phyloP scores from a whole-genome alignment of 2,888 invertebrate genomes.

The Sphecodes monilicornis region DNA sequence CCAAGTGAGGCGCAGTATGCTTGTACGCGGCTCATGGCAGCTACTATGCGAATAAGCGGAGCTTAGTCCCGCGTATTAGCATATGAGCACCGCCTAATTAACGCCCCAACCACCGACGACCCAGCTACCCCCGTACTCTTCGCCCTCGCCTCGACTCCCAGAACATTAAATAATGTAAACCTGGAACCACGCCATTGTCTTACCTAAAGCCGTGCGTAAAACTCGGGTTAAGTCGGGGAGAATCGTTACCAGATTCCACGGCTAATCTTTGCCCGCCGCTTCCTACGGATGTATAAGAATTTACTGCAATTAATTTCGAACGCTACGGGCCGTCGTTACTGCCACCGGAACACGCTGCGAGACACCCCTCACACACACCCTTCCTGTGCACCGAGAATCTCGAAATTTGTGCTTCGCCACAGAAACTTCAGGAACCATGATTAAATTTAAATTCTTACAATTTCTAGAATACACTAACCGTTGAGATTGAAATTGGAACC shows the following conservation, averaged over 20 bases:
- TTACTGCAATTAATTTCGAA: constrained; percentile 17
- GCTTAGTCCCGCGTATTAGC: constrained; percentile 83
- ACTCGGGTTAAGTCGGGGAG: constrained; percentile 77
- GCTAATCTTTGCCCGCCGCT: constrained; percentile 44
- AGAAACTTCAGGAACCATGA: neutral
- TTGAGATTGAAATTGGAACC: neutral
- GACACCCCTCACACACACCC: neutral
- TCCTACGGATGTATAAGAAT: constrained; percentile 21
- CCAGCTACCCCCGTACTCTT: constrained; percentile 3
- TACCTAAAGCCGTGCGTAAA: constrained; percentile 82
- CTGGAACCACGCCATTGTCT: constrained; percentile 78
- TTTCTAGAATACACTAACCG: neutral
- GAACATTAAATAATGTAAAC: constrained; percentile 78
- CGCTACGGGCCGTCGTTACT: neutral
- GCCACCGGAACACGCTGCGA: neutral
- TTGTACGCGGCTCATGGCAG: constrained; percentile 81
- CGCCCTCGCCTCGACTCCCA: constrained; percentile 46
- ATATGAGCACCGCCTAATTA: constrained; percentile 82
- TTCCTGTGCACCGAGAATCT: neutral
- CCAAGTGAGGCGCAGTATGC: constrained; percentile 75
- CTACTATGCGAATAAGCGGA: constrained; percentile 83
- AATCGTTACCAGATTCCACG: constrained; percentile 67
- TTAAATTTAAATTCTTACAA: neutral
- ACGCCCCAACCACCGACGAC: constrained; percentile 76
- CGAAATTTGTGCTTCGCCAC: neutral